phyloP scores from a whole-genome alignment of 2,888 invertebrate species.

The Epiblema foenella region DNA sequence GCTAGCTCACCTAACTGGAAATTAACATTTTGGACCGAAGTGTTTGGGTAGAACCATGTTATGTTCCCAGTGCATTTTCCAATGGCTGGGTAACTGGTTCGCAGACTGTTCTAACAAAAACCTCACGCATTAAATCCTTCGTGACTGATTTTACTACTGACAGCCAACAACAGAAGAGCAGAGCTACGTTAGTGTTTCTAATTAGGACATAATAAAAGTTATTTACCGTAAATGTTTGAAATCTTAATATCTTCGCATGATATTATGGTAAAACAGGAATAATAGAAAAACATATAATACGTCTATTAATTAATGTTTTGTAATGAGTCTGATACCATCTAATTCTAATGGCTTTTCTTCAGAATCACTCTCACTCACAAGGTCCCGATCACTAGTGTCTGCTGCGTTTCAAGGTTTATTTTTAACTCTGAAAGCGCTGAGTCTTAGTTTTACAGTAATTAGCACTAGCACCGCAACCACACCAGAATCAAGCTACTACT shows the following conservation, averaged over 20 bases:
- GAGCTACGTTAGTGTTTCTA: too few relatives aligned
- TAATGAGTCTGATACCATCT: neutral
- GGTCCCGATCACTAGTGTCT: constrained; percentile 14
- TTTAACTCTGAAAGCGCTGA: constrained; percentile 30
- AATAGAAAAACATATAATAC: too few relatives aligned
- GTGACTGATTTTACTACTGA: too few relatives aligned
- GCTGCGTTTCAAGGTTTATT: constrained; percentile 27
- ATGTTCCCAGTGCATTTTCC: too few relatives aligned
- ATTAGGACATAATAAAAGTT: too few relatives aligned
- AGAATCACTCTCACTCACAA: constrained; percentile 1
- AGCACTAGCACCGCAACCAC: constrained; percentile 10
- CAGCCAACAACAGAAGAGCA: too few relatives aligned
- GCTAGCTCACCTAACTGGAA: neutral
- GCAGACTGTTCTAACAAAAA: too few relatives aligned
- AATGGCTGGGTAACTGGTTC: too few relatives aligned
- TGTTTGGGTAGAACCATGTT: too few relatives aligned
- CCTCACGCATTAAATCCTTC: too few relatives aligned
- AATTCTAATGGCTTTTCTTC: neutral
- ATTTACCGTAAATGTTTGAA: neutral
- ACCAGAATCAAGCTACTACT: neutral
- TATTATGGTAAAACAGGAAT: neutral
- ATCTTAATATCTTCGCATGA: neutral
- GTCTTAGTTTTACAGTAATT: constrained; percentile 25
- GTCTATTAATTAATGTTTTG: too few relatives aligned
- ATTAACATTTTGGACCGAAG: neutral